Percentiles rank a stretch among this genome's conserved stretches.
These are phyloP conservation scores for Lasioglossum malachurum DNA, from an alignment of 2,888 invertebrate genomes.

Conservation along the genomic window DNA sequence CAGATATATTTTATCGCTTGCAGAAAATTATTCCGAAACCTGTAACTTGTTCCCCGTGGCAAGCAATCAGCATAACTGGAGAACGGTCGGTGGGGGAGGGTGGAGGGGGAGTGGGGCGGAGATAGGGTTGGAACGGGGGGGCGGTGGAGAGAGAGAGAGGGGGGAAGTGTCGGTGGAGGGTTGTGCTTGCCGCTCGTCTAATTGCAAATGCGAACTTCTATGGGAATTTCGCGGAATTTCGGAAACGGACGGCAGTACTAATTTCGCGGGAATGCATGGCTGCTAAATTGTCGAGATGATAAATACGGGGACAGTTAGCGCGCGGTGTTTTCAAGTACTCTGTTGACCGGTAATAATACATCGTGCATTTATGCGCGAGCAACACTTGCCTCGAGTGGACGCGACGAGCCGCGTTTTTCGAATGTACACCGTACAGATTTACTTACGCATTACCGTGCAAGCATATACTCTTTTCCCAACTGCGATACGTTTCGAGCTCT, in stretches of 20 bases:
- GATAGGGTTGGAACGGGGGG: not conserved
- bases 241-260: conserved; percentile 42
- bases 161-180: not conserved
- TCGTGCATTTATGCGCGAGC: not conserved
- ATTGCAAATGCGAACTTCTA: conserved; percentile 53
- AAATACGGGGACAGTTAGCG: conserved; percentile 48
- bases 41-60: conserved; percentile 44
- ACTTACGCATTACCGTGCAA: not conserved
- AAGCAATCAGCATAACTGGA: conserved; percentile 54
- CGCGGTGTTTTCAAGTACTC: conserved; percentile 32
- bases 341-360: conserved; percentile 25
- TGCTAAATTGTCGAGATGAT: conserved; percentile 47
- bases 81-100: not conserved
- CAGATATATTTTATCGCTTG: conserved; percentile 45
- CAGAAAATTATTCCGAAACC: conserved; percentile 52
- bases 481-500: not conserved
- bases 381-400: not conserved
- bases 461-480: not conserved
- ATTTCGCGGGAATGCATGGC: conserved; percentile 42
- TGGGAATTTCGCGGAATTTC: conserved; percentile 45
- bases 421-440: not conserved
- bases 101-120: too few species aligned
- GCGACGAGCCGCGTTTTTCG: not conserved
- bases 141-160: too few species aligned
- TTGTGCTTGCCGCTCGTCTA: conserved; percentile 27